phyloP scores from a whole-genome alignment of 2,888 invertebrate genomes.

The Sinhomidia bicolor region DNA sequence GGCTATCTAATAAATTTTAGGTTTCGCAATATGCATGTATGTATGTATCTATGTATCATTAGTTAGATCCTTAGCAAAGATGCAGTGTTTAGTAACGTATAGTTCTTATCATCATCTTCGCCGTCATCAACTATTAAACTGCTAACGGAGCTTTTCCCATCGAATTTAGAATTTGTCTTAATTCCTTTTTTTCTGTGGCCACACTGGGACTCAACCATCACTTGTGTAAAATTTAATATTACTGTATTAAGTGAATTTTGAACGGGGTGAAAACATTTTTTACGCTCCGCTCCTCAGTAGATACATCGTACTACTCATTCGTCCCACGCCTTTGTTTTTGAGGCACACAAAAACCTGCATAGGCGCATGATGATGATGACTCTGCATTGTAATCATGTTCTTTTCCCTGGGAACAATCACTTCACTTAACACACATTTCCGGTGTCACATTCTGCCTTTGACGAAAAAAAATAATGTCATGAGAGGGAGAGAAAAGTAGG shows the following conservation, averaged over 20 bases:
- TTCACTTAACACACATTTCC: not conserved
- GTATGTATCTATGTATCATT: not conserved
- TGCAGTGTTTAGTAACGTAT: slow-evolving; percentile 26
- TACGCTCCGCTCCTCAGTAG: not conserved
- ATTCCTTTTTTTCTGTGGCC: slow-evolving; percentile 36
- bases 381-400: not conserved
- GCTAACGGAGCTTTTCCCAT: slow-evolving; percentile 63
- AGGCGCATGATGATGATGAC: not conserved
- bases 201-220: slow-evolving; percentile 2
- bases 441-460: not conserved
- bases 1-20: slow-evolving; percentile 54
- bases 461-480: too few species aligned
- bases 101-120: slow-evolving; percentile 5
- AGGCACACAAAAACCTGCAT: not conserved
- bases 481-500: not conserved
- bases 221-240: slow-evolving; percentile 16
- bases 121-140: slow-evolving; percentile 27
- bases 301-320: not conserved
- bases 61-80: slow-evolving; percentile 37
- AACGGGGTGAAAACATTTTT: not conserved
- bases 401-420: not conserved
- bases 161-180: slow-evolving; percentile 62
- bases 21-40: not conserved
- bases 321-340: not conserved
- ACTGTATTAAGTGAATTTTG: not conserved